Evolutionary conservation across 1,140 invertebrate species (phyloP).

Genomic region (Antheraea mylitta): DNA sequence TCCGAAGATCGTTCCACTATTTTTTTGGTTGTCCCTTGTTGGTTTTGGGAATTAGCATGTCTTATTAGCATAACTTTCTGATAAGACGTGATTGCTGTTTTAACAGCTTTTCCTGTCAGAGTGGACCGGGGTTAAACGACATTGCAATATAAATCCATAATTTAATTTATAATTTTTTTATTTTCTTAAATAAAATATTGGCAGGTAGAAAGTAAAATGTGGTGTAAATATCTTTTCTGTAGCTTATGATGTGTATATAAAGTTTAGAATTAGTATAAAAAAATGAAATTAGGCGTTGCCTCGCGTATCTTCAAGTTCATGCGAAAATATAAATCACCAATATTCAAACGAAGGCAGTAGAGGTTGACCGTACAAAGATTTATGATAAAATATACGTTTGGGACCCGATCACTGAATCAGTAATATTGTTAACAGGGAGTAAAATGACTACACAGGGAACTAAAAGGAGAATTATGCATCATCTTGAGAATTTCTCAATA

Average conservation of each 20-base stretch:
- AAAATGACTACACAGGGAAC: slow-evolving; percentile 67
- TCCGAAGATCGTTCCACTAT: slow-evolving; percentile 31
- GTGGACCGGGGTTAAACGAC: background rate
- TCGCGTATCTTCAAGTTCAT: slow-evolving; percentile 32
- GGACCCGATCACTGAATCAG: slow-evolving; percentile 61
- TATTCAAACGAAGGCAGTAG: slow-evolving; percentile 33
- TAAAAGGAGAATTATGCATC: slow-evolving; percentile 73
- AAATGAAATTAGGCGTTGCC: background rate
- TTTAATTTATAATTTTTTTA: background rate
- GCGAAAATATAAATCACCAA: slow-evolving; percentile 46
- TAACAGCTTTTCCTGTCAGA: slow-evolving; percentile 44
- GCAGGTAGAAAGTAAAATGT: background rate
- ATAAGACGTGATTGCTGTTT: slow-evolving; percentile 72
- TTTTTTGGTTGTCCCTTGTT: slow-evolving; percentile 68
- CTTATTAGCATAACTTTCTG: slow-evolving; percentile 76
- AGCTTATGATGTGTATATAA: no score
- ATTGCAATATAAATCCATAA: background rate
- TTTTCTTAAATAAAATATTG: background rate
- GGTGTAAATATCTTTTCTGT: background rate
- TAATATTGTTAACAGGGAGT: slow-evolving; percentile 76
- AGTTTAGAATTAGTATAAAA: background rate
- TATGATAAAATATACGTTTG: slow-evolving; percentile 67
- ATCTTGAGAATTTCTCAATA: slow-evolving; percentile 77
- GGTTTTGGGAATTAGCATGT: slow-evolving; percentile 78
- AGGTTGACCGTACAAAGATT: background rate